A percentile compares a stretch with the other conserved stretches of the same genome.
phyloP scores from a whole-genome alignment of 2,797 vertebrate species.

The Onychomys leucogaster region DNA sequence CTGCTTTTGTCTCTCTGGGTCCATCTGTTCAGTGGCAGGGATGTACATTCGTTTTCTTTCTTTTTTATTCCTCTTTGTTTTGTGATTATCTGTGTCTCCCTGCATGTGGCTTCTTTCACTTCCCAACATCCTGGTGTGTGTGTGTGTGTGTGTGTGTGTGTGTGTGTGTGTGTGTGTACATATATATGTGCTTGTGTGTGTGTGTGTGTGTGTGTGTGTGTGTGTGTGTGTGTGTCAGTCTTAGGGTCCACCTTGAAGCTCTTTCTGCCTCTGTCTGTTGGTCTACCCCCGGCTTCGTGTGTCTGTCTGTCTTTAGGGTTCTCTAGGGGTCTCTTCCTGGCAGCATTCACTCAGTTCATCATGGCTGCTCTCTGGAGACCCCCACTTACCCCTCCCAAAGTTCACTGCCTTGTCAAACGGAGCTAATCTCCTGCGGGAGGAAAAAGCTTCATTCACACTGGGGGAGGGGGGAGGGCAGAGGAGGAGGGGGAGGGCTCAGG shows the following conservation, averaged over 20 bases:
- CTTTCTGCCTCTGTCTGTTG: background rate
- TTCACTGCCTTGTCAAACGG: slow-evolving; percentile 90
- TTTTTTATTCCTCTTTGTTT: slow-evolving; percentile 57
- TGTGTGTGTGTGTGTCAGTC: background rate
- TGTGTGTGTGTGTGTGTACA: too few relatives aligned
- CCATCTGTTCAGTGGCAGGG: background rate
- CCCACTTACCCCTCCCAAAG: slow-evolving; percentile 88
- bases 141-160: background rate
- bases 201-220: background rate
- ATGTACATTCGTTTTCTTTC: background rate
- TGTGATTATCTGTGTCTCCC: background rate
- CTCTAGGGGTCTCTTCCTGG: slow-evolving; percentile 81
- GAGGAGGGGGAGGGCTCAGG: slow-evolving; percentile 87
- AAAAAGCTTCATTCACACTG: slow-evolving; percentile 89
- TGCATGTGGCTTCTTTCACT: background rate
- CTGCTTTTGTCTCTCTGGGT: background rate
- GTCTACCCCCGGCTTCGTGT: slow-evolving; percentile 56
- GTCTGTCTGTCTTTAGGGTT: slow-evolving; percentile 78
- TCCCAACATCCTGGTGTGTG: background rate
- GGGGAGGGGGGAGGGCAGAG: slow-evolving; percentile 74
- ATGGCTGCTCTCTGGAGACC: slow-evolving; percentile 86
- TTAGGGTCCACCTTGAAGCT: background rate
- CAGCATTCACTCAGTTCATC: slow-evolving; percentile 80
- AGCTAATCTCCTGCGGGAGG: slow-evolving; percentile 89
- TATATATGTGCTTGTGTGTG: background rate